Evolutionary conservation across 2,888 invertebrate species (phyloP).

Genomic region (Ceriagrion tenellum): DNA sequence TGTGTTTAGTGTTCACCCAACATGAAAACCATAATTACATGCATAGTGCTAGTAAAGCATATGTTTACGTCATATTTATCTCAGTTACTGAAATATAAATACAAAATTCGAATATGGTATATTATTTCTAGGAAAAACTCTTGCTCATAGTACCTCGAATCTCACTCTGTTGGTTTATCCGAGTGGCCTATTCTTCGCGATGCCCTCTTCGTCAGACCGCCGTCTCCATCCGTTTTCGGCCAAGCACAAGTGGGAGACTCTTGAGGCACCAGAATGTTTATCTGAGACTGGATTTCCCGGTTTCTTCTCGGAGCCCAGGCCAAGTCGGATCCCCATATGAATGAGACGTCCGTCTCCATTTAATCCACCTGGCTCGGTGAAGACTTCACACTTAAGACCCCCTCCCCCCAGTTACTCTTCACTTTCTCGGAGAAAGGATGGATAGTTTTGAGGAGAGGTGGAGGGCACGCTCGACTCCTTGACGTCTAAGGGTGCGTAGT

Average conservation of each 20-base stretch:
- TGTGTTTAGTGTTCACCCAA: too few species aligned
- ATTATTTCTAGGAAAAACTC: too few species aligned
- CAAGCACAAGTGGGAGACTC: not conserved
- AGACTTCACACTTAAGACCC: not conserved
- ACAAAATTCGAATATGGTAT: too few species aligned
- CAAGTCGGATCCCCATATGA: not conserved
- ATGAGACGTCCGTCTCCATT: constrained; percentile 28
- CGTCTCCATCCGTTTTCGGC: not conserved
- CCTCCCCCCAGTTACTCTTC: not conserved
- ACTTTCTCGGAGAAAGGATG: not conserved
- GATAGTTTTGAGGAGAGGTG: not conserved
- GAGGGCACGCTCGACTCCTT: not conserved
- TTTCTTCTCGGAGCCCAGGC: not conserved
- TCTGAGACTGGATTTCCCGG: not conserved
- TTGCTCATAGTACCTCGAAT: too few species aligned
- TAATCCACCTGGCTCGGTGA: not conserved
- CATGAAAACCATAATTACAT: too few species aligned
- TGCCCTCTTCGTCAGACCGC: too few species aligned
- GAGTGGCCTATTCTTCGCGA: too few species aligned
- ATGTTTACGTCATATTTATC: too few species aligned
- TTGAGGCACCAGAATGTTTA: not conserved
- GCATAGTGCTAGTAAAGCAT: too few species aligned
- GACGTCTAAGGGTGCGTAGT: not conserved
- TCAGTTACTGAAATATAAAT: too few species aligned
- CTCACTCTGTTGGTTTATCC: too few species aligned